These are phyloP conservation scores for Pentamera pediparva DNA, from an alignment of 53 echinoderm and acorn worm species.

Conservation along the genomic window DNA sequence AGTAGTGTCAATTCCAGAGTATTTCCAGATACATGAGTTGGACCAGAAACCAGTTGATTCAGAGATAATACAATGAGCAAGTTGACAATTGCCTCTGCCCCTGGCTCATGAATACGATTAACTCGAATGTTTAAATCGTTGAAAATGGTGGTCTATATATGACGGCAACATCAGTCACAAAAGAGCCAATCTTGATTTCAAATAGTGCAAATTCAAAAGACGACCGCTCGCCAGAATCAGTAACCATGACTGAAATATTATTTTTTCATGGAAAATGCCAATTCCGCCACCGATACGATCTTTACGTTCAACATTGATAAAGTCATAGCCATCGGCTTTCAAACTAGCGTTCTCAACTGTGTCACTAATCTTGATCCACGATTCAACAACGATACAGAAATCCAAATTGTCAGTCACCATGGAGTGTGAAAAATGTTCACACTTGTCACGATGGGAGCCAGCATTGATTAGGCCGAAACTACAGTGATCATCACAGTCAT, in stretches of 20 bases:
- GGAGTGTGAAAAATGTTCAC: background rate
- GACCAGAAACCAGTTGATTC: constrained; percentile 22
- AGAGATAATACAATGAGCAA: background rate
- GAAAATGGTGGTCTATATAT: constrained; percentile 10
- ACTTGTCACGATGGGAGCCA: constrained; percentile 10
- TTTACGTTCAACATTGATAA: constrained; percentile 19
- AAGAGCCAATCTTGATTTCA: background rate
- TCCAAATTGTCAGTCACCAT: background rate
- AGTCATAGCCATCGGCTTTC: background rate
- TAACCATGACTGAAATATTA: background rate
- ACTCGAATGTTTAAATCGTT: background rate
- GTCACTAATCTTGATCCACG: constrained; percentile 12
- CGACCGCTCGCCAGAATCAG: background rate
- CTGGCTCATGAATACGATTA: background rate
- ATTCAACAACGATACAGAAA: constrained; percentile 22
- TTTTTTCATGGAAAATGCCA: constrained; percentile 9
- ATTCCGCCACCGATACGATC: constrained; percentile 15
- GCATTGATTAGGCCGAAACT: constrained; percentile 18
- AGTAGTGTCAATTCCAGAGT: constrained; percentile 10
- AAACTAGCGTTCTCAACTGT: constrained; percentile 1
- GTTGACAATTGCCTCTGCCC: background rate
- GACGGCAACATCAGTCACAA: background rate
- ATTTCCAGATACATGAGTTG: constrained; percentile 1
- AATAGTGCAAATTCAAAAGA: constrained; percentile 15
- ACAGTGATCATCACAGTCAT: constrained; percentile 20